Evolutionary conservation across 2,888 invertebrate genomes (phyloP).

Genomic region (Cerastis rubricosa): DNA sequence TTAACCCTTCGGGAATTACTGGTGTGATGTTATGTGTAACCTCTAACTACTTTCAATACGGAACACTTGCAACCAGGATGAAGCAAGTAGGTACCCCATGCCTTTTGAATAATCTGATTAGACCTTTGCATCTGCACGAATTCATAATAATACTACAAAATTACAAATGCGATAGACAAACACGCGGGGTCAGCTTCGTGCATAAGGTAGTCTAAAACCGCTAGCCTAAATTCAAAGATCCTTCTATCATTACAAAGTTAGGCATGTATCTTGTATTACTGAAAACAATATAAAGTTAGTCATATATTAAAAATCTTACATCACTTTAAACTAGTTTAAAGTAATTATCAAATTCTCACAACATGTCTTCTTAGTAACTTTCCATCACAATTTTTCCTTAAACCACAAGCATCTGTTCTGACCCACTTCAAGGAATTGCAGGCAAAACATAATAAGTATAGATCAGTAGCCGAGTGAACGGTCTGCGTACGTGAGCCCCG

Average conservation of each 20-base stretch:
- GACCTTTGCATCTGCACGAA: background rate
- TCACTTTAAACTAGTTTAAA: background rate
- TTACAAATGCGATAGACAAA: background rate
- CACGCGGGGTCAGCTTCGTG: background rate
- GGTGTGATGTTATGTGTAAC: too few species aligned
- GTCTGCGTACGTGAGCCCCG: slow-evolving; percentile 56
- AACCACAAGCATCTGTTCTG: slow-evolving; percentile 8
- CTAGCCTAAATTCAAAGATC: background rate
- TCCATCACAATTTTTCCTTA: slow-evolving; percentile 33
- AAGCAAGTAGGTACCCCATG: background rate
- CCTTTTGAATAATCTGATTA: background rate
- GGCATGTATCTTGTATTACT: background rate
- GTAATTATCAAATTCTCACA: background rate
- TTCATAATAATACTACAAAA: background rate
- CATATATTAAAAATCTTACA: background rate
- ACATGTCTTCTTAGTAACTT: slow-evolving; percentile 11
- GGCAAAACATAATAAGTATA: slow-evolving; percentile 26
- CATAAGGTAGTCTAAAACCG: background rate
- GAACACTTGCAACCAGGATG: background rate
- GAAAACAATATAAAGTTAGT: background rate
- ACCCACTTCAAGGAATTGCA: slow-evolving; percentile 45
- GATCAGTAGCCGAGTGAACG: slow-evolving; percentile 10
- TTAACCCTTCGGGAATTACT: too few species aligned
- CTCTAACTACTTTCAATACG: background rate
- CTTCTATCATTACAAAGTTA: background rate